These are phyloP conservation scores for Phocoena phocoena DNA, from an alignment of 2,113 vertebrate genomes.

Conservation along the genomic window DNA sequence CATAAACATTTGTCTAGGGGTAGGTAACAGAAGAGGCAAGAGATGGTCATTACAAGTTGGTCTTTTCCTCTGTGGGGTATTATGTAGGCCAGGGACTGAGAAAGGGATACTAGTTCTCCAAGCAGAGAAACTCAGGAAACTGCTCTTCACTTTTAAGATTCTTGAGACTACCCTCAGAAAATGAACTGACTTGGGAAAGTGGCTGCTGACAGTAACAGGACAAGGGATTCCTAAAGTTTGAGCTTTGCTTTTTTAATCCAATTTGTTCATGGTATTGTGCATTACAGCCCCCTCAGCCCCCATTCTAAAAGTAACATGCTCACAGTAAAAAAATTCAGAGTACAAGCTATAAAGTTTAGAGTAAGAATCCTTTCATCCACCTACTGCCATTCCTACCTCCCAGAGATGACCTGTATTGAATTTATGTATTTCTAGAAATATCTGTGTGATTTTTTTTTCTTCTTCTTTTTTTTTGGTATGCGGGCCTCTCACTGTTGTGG, in stretches of 20 bases:
- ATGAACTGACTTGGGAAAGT: neutral
- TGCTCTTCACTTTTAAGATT: neutral
- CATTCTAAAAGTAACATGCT: neutral
- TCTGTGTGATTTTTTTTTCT: neutral
- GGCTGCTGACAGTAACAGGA: neutral
- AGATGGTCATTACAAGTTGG: slow-evolving; percentile 84
- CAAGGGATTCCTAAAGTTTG: neutral
- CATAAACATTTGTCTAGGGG: slow-evolving; percentile 97
- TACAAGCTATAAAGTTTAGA: neutral
- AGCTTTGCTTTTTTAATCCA: neutral
- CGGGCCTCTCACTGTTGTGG: too few species aligned
- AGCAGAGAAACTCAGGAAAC: neutral
- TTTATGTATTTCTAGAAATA: neutral
- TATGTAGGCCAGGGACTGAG: slow-evolving; percentile 84
- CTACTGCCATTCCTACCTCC: neutral
- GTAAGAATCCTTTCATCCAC: neutral
- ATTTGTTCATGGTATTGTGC: neutral
- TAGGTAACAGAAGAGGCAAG: slow-evolving; percentile 89
- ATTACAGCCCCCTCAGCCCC: neutral
- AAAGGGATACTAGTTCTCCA: slow-evolving; percentile 23
- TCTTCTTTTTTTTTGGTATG: too few species aligned
- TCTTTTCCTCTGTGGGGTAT: slow-evolving; percentile 66
- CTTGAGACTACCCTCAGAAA: neutral
- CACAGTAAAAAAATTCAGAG: neutral
- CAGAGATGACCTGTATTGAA: neutral